Evolutionary conservation across 2,888 invertebrate species (phyloP).

Genomic region (Alviniconcha strummeri): DNA sequence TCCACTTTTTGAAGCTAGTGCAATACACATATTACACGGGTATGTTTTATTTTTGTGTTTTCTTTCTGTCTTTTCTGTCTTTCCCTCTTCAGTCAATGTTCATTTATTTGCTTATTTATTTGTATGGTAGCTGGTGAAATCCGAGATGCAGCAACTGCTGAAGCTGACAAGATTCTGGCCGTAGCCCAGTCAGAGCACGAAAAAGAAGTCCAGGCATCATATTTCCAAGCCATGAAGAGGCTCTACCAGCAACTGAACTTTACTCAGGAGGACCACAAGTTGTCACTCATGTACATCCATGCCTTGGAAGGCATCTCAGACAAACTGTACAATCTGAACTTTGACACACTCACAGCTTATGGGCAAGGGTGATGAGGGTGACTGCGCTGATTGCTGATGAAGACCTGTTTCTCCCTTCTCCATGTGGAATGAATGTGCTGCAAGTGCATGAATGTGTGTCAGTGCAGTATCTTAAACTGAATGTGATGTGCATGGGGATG

Average conservation of each 20-base stretch:
- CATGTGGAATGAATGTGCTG: too few relatives aligned
- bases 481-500: too few relatives aligned
- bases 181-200: conserved; percentile 49
- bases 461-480: too few relatives aligned
- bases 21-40: too few relatives aligned
- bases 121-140: conserved; percentile 48
- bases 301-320: conserved; percentile 49
- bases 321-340: conserved; percentile 43
- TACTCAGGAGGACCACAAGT: conserved; percentile 49
- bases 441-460: too few relatives aligned
- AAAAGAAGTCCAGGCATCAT: conserved; percentile 43
- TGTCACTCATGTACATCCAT: conserved; percentile 52
- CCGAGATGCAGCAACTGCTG: conserved; percentile 40
- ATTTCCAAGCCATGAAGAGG: conserved; percentile 43
- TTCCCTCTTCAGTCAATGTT: too few relatives aligned
- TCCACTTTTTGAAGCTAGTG: too few relatives aligned
- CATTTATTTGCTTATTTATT: too few relatives aligned
- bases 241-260: conserved; percentile 49
- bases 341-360: background rate
- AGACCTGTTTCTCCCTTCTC: too few relatives aligned
- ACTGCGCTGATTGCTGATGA: too few relatives aligned
- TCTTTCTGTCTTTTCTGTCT: too few relatives aligned
- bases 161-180: conserved; percentile 38
- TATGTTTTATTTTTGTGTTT: too few relatives aligned
- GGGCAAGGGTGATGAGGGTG: background rate